Conservation (phyloP, 1,140 invertebrate genomes). For the Megalopta genalis region DNA sequence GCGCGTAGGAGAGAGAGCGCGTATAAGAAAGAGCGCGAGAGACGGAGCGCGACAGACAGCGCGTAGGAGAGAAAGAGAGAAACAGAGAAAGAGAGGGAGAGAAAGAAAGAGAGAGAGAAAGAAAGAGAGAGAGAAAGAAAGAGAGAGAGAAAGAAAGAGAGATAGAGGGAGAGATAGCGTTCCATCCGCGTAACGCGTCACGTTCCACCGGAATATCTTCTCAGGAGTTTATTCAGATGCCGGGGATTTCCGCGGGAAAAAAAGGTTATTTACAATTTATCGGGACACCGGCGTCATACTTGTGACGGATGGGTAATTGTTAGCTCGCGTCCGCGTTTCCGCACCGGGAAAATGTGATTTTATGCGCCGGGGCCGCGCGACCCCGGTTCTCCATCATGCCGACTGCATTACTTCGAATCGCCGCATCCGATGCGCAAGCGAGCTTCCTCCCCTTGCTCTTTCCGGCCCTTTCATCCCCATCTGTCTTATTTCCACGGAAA, state of each 20-base stretch:
- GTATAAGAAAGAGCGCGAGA: no score
- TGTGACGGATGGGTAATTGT: conserved; percentile 31
- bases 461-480: no score
- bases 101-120: not conserved
- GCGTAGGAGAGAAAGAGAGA: no score
- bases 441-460: no score
- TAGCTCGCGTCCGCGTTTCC: not conserved
- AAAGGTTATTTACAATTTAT: conserved; percentile 39
- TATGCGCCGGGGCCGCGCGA: not conserved
- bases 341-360: conserved; percentile 6
- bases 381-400: no score
- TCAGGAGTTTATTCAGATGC: conserved; percentile 22
- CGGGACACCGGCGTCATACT: not conserved
- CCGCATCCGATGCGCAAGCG: no score
- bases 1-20: no score
- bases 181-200: conserved; percentile 23
- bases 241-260: conserved; percentile 7
- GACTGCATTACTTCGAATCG: no score
- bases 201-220: conserved; percentile 33
- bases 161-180: not conserved
- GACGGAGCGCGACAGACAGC: no score
- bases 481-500: no score
- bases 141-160: not conserved
- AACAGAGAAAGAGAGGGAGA: not conserved
- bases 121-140: no score